Base-by-base conservation (phyloP, 2,797 vertebrate species). In the Clarias fuscus region DNA sequence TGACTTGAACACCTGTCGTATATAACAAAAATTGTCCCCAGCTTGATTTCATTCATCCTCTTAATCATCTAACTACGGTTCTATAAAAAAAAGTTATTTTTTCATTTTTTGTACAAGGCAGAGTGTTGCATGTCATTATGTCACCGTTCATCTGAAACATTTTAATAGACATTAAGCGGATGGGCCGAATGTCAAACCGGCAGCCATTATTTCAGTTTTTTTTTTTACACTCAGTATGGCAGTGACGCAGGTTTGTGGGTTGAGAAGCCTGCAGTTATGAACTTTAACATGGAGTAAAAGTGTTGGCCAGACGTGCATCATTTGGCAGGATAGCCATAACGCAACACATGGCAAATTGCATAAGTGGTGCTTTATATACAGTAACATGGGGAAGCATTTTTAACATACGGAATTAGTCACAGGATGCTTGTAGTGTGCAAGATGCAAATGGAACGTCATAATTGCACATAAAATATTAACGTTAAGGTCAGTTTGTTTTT, bases 231-330 rank as follows among this genome's bases (percentile, higher is more conserved):
- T 37, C 17, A 33, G 24, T 71, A 77, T 86, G 86, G 89, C 89
- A 81, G 85, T 92, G 91, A 93, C 91, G 90, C 83, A 85, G 85
- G 40, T 84, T 73, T 61, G 14, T 81, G 68, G 64, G 40, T 81
- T 87, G 77, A 79, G 75, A 76, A 17, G 53, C 88, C 53, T 80
- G 17, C 7, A 88, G 88, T 91, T 86, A 90, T 85, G 85, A 92
- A 90, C 86, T 53, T 53, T 53, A 53, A 89, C 83, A 70, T 76
- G 78, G 86, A 84, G 83, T 88, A 84, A 82, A 91, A 87, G 76
- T 83, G 73, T 87, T 88, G 88, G 76, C 82, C 72, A 87, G 85
- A 18, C 87, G 83, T 87, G 68, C 84, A 87, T 81, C 86, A 83
- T 86, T 89, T 88, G 89, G 87, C 90, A 72, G 58, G 81, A 64